Base-by-base conservation (phyloP, 2,888 invertebrate genomes). In the Nymphalis c-album region DNA sequence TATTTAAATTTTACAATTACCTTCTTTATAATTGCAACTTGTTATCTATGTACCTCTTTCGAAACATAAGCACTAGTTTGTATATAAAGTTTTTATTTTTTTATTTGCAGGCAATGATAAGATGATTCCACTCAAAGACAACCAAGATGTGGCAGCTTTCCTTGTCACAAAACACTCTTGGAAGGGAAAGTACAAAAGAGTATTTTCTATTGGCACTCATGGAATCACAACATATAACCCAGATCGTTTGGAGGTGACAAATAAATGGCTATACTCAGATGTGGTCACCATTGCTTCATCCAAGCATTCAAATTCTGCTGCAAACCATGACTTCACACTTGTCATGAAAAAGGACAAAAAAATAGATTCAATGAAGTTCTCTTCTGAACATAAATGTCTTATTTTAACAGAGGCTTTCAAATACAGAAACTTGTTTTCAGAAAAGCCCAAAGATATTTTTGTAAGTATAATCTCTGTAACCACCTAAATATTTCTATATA, bases 101-200 rank as follows among this genome's bases (percentile, higher is more conserved):
- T 60, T 10, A 65, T 60, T 80, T 77, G 60, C 83, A 91, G 92
- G 93, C 90, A 77, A 94, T 94, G 94, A 88, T 84, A 95, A 94
- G 88, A 96, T 95, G 95, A 95, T 94, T 93, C 95, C 95, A 76
- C 92, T 97, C 85, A 96, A 96, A 92, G 98, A 98, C 90, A 99
- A 98, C 93, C 95, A 96, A 83, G 99, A 99, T 95, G 94, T 98
- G 85, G 97, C 98, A 75, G 98, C 99, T 85, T 99, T 98, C 92
- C 95, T 98, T 83, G 98, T 99, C 83, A 98, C 97, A 47, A 99
- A 99, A 92, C 98, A 98, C 88, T 98, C 97, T 35, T 99, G 99
- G 99, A 99, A 98, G 89, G 99, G 99, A 86, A 99, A 97, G 96
- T 99, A 99, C 91, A 98, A 98, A 88, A 94, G 99, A 78, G 97